Conservation (phyloP, 2,797 vertebrate genomes). For the Okamejei kenojei region DNA sequence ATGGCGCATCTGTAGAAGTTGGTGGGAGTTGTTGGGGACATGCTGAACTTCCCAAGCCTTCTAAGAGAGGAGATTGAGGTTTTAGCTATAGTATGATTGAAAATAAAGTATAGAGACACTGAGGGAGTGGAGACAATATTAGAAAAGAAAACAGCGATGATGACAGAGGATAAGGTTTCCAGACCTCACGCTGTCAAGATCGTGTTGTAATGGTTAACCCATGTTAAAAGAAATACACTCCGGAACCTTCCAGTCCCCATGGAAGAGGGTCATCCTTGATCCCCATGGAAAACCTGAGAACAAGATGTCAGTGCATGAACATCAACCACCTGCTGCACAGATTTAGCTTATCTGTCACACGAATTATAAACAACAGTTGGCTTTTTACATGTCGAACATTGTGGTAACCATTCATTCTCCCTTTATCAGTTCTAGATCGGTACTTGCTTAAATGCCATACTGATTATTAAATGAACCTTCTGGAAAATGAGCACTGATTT, state of each 20-base stretch:
- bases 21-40: too few species aligned
- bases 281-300: too few species aligned
- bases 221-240: too few species aligned
- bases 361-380: not conserved
- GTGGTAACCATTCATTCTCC: not conserved
- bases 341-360: not conserved
- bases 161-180: not conserved
- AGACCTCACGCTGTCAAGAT: too few species aligned
- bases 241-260: too few species aligned
- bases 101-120: not conserved
- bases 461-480: not conserved
- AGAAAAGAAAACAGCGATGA: not conserved
- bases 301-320: not conserved
- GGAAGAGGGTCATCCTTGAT: too few species aligned
- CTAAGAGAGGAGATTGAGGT: not conserved
- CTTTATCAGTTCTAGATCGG: not conserved
- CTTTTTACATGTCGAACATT: not conserved
- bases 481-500: slow-evolving; percentile 9
- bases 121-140: not conserved
- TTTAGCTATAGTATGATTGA: not conserved
- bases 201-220: too few species aligned
- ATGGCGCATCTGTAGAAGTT: too few species aligned
- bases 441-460: not conserved
- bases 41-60: too few species aligned
- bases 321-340: slow-evolving; percentile 2